These are phyloP conservation scores for Apis dorsata DNA, from an alignment of 1,140 invertebrate species.

Conservation along the genomic window DNA sequence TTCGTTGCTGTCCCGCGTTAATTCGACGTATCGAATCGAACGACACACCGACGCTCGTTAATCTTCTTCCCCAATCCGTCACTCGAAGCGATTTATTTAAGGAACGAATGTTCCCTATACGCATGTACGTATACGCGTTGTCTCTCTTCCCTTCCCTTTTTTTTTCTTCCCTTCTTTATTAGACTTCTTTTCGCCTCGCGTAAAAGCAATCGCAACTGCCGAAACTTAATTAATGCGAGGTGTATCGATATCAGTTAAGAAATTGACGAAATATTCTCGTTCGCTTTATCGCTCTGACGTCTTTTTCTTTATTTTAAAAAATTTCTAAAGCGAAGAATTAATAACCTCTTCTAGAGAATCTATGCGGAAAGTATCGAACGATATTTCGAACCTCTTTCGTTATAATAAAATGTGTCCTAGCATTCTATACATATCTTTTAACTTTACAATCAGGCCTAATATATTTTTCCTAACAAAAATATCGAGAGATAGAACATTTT, in stretches of 20 bases:
- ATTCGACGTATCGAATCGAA: slow-evolving; percentile 76
- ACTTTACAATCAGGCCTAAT: no score
- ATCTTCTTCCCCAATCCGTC: slow-evolving; percentile 69
- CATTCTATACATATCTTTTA: no score
- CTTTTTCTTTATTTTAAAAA: background rate
- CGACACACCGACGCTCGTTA: slow-evolving; percentile 72
- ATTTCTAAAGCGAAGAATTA: background rate
- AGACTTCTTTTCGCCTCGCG: slow-evolving; percentile 40
- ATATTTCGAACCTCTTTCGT: no score
- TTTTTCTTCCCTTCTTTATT: slow-evolving; percentile 51
- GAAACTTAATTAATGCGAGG: slow-evolving; percentile 56
- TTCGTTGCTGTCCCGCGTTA: slow-evolving; percentile 65
- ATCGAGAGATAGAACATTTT: no score
- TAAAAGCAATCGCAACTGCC: slow-evolving; percentile 36
- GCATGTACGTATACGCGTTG: background rate
- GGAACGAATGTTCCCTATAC: slow-evolving; percentile 42
- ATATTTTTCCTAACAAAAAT: no score
- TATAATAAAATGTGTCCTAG: no score
- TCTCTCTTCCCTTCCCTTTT: slow-evolving; percentile 45
- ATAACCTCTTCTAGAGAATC: no score
- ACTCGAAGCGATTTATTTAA: slow-evolving; percentile 66
- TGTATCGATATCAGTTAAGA: background rate
- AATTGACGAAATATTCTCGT: slow-evolving; percentile 24
- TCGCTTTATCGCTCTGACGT: no score
- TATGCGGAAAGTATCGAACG: no score